phyloP scores from a whole-genome alignment of 2,888 invertebrate species.

The Thalpophila matura region DNA sequence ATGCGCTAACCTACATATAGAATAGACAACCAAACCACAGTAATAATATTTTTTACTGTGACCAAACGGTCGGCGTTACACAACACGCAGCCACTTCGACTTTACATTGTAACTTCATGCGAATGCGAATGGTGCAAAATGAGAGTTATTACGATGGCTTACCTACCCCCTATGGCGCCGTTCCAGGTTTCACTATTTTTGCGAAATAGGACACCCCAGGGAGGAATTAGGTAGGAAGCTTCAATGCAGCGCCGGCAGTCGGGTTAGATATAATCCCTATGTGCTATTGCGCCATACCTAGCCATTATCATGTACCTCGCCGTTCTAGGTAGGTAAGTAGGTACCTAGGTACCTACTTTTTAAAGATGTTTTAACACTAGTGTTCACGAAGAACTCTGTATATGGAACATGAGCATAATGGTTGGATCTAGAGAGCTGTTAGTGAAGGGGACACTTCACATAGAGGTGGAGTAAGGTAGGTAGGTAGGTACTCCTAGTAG shows the following conservation, averaged over 20 bases:
- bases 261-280: slow-evolving; percentile 42
- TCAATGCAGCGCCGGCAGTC: slow-evolving; percentile 48
- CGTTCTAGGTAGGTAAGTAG: slow-evolving; percentile 18
- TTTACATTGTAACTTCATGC: slow-evolving; percentile 54
- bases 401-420: slow-evolving; percentile 39
- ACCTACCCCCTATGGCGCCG: slow-evolving; percentile 66
- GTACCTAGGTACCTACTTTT: too few species aligned
- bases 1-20: slow-evolving; percentile 68
- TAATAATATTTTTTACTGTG: too few species aligned
- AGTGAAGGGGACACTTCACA: slow-evolving; percentile 9
- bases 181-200: slow-evolving; percentile 71
- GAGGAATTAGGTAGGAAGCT: slow-evolving; percentile 65
- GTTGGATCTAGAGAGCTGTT: slow-evolving; percentile 19
- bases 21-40: too few species aligned
- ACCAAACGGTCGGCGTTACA: slow-evolving; percentile 49
- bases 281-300: slow-evolving; percentile 49
- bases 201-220: slow-evolving; percentile 67
- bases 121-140: slow-evolving; percentile 66
- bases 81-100: slow-evolving; percentile 45
- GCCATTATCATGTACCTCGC: slow-evolving; percentile 33
- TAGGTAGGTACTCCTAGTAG: neutral
- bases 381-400: slow-evolving; percentile 43
- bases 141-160: slow-evolving; percentile 67
- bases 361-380: slow-evolving; percentile 45
- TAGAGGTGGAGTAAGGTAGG: neutral